Percentiles rank a stretch among this genome's conserved stretches.
Evolutionary conservation across 92 coral and sea anemone genomes (phyloP).

Genomic region (Plumapathes pennacea): DNA sequence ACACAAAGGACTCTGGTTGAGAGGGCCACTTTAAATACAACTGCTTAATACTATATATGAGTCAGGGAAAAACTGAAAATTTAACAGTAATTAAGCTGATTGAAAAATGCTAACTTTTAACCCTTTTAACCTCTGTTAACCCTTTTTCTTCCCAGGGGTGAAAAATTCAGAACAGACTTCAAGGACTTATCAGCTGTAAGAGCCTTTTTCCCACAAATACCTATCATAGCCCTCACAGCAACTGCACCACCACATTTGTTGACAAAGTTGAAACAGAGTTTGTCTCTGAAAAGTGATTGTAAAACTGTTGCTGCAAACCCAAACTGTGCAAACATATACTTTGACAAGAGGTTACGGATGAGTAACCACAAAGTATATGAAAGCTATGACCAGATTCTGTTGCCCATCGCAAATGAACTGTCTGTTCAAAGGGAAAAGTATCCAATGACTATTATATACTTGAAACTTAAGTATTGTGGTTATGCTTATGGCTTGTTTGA

Average conservation of each 20-base stretch:
- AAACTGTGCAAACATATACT: conserved; percentile 40
- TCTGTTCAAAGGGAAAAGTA: conserved; percentile 56
- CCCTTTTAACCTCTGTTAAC: no score
- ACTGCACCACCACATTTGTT: conserved; percentile 52
- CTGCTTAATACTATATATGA: no score
- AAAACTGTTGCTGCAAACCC: conserved; percentile 46
- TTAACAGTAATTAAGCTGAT: no score
- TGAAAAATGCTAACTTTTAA: no score
- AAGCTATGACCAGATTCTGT: conserved; percentile 41
- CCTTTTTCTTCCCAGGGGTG: no score
- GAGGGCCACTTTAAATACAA: no score
- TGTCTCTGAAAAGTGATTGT: conserved; percentile 27
- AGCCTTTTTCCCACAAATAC: conserved; percentile 1
- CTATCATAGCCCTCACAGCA: conserved; percentile 30
- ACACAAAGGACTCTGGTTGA: no score
- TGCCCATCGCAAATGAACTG: conserved; percentile 61
- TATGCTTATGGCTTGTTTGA: conserved; percentile 64
- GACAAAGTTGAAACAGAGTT: conserved; percentile 17
- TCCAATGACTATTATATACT: conserved; percentile 55
- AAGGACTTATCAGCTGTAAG: background rate
- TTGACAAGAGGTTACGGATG: conserved; percentile 45
- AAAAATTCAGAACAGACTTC: conserved; percentile 2
- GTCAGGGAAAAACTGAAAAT: no score
- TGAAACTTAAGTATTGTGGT: conserved; percentile 61
- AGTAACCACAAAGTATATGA: conserved; percentile 52